These are phyloP conservation scores for Urocitellus parryii DNA, from an alignment of 2,113 vertebrate species.

Conservation along the genomic window DNA sequence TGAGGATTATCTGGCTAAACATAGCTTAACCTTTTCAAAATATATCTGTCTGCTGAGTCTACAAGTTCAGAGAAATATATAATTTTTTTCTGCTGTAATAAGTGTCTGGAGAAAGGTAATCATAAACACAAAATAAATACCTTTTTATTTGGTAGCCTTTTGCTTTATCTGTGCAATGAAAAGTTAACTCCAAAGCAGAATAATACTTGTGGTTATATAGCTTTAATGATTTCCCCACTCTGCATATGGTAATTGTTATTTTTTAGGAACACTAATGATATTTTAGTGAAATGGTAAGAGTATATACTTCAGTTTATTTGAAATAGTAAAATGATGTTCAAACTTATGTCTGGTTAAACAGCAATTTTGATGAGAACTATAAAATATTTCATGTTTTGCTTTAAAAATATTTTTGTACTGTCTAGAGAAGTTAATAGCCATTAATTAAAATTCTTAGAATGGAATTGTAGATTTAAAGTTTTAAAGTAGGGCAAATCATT, in stretches of 20 bases:
- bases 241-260: background rate
- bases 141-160: constrained; percentile 18
- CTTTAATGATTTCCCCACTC: constrained; percentile 30
- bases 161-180: constrained; percentile 44
- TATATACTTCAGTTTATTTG: constrained; percentile 36
- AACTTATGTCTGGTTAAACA: constrained; percentile 23
- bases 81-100: constrained; percentile 57
- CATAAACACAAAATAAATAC: constrained; percentile 64
- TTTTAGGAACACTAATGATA: constrained; percentile 15
- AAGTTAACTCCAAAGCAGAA: constrained; percentile 28
- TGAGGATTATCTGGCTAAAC: constrained; percentile 77
- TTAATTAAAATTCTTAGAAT: constrained; percentile 1
- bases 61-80: constrained; percentile 69
- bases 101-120: constrained; percentile 63
- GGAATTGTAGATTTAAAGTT: background rate
- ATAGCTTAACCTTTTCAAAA: constrained; percentile 71
- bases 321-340: background rate
- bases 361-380: constrained; percentile 42
- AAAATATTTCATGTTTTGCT: constrained; percentile 23
- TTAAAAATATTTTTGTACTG: background rate
- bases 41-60: background rate
- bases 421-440: background rate
- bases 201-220: background rate
- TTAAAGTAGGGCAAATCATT: constrained; percentile 7
- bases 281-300: constrained; percentile 30